These are phyloP conservation scores for Lateolabrax maculatus DNA, from an alignment of 2,797 vertebrate species.

Conservation along the genomic window DNA sequence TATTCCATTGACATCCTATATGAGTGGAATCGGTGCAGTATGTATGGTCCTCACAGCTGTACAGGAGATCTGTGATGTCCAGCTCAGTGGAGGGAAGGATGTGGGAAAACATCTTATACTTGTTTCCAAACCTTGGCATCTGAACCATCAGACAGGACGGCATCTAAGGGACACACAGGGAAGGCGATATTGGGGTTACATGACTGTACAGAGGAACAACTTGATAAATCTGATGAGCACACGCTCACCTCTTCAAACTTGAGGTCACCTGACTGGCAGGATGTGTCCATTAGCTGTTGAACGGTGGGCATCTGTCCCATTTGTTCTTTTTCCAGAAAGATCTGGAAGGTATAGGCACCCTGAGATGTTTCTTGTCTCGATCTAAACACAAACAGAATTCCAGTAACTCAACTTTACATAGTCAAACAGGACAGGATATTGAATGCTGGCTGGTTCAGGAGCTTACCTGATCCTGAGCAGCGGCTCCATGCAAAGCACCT, in stretches of 20 bases:
- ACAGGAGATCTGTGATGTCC: slow-evolving; percentile 87
- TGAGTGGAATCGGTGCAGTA: neutral
- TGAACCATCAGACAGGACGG: slow-evolving; percentile 88
- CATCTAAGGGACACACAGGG: slow-evolving; percentile 67
- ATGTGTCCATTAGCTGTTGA: slow-evolving; percentile 87
- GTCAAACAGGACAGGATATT: neutral
- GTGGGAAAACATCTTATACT: slow-evolving; percentile 89
- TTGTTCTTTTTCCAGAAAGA: slow-evolving; percentile 87
- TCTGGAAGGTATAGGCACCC: slow-evolving; percentile 87
- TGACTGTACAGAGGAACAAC: neutral
- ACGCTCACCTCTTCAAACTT: slow-evolving; percentile 86
- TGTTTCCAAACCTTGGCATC: slow-evolving; percentile 90
- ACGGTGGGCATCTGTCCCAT: slow-evolving; percentile 82
- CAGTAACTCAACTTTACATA: neutral
- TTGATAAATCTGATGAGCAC: neutral
- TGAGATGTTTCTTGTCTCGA: slow-evolving; percentile 77
- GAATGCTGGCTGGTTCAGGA: neutral
- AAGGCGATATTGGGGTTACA: neutral
- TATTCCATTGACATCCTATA: too few relatives aligned
- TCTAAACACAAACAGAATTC: slow-evolving; percentile 62
- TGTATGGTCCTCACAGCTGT: slow-evolving; percentile 79
- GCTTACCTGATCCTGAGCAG: slow-evolving; percentile 87
- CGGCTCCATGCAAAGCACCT: slow-evolving; percentile 83
- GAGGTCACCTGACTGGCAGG: slow-evolving; percentile 84
- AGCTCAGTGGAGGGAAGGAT: slow-evolving; percentile 88